These are phyloP conservation scores for Gymnocephalus cernua DNA, from an alignment of 2,113 vertebrate species.

Conservation along the genomic window DNA sequence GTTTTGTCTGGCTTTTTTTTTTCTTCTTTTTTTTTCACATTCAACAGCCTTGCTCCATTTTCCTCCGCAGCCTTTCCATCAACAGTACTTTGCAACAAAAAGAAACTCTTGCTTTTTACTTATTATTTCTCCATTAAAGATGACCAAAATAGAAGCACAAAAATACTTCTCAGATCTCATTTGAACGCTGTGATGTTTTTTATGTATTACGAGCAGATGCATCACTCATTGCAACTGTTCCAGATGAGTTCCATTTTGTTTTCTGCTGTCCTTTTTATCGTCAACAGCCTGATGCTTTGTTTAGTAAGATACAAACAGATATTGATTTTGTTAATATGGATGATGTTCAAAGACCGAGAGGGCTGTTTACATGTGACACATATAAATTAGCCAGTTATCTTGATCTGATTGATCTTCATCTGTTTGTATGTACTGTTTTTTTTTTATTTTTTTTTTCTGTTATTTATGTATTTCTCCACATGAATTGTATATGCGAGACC, in stretches of 20 bases:
- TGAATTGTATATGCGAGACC: no score
- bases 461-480: no score
- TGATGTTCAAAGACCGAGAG: no score
- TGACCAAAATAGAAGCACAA: constrained; percentile 21
- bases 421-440: no score
- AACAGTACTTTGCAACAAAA: neutral
- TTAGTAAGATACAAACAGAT: no score
- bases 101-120: neutral
- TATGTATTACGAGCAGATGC: constrained; percentile 18
- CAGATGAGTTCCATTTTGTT: neutral
- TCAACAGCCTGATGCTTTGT: no score
- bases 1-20: constrained; percentile 48
- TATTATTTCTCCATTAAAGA: constrained; percentile 14
- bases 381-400: no score
- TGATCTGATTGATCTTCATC: no score
- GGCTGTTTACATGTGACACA: no score
- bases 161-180: constrained; percentile 14
- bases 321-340: no score
- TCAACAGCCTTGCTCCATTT: constrained; percentile 61
- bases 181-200: constrained; percentile 27
- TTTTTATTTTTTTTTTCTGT: no score
- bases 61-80: constrained; percentile 14
- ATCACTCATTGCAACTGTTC: constrained; percentile 26
- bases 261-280: no score
- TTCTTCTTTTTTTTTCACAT: constrained; percentile 21